These are phyloP conservation scores for Phrynocephalus vlangalii DNA, from an alignment of 2,797 vertebrate genomes.

Conservation along the genomic window DNA sequence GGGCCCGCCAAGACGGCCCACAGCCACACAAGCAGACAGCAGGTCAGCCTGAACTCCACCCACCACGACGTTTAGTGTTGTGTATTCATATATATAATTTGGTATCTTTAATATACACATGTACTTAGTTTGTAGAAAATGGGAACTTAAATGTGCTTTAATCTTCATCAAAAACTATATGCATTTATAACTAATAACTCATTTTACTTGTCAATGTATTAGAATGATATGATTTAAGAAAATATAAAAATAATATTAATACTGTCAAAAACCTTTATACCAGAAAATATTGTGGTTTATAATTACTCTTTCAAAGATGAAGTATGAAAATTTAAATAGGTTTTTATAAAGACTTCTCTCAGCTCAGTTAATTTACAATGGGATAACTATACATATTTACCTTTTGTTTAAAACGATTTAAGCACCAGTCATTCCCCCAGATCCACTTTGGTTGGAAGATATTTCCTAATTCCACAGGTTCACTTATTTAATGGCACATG, in stretches of 20 bases:
- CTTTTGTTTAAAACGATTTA: constrained; percentile 77
- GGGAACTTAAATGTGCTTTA: constrained; percentile 89
- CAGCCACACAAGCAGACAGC: constrained; percentile 84
- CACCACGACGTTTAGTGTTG: constrained; percentile 87
- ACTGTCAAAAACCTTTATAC: constrained; percentile 98
- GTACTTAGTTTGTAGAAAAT: constrained; percentile 89
- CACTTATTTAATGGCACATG: constrained; percentile 92
- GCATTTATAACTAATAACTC: constrained; percentile 87
- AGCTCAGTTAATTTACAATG: constrained; percentile 82
- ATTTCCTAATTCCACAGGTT: constrained; percentile 87
- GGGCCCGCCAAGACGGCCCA: constrained; percentile 87
- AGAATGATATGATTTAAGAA: constrained; percentile 98
- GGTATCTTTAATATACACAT: constrained; percentile 94
- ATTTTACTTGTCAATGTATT: constrained; percentile 93
- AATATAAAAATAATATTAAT: constrained; percentile 99
- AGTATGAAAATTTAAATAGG: constrained; percentile 87
- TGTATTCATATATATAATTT: constrained; percentile 86
- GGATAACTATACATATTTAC: constrained; percentile 81
- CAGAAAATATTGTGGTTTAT: constrained; percentile 95
- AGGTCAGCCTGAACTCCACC: constrained; percentile 73
- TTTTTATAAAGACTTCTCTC: constrained; percentile 87
- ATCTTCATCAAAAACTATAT: constrained; percentile 84
- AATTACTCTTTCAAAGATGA: constrained; percentile 88
- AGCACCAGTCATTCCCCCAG: constrained; percentile 87
- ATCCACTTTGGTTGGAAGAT: constrained; percentile 95